Evolutionary conservation across 2,888 invertebrate genomes (phyloP), one percentile per base, ranked within the genome.

Genomic region (Aleiodes leptofemur): DNA sequence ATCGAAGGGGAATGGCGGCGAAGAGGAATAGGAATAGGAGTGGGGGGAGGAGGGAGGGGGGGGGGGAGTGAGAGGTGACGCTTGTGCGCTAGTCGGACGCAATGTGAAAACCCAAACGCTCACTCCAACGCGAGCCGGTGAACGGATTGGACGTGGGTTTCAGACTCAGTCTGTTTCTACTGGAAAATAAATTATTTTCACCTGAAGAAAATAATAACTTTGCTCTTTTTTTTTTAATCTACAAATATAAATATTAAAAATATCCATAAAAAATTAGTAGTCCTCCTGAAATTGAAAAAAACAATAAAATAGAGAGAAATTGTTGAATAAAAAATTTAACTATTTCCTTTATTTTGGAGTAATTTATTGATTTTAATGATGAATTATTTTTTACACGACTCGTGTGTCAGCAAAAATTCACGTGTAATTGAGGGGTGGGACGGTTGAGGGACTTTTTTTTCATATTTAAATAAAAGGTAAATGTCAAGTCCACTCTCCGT

Each of bases 121-220:
- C 87, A 88, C 82, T 88, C 84, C 81, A 83, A 86, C 84, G 84
- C 84, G 85, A 87, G 83, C 87, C 85, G 86, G 86, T 85, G 84
- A 87, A 84, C 87, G 85, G 83, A 84, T 81, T 79, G 79, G 80
- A 84, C 82, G 82, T 79, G 77, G 77, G 77, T 68, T 68, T 69
- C 72, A 56, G 31, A 16, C 73, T 74, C 64, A 1, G 23, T 14
- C 56, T 69, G 31, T 70, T 51, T 34, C 55, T 11, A 43, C 64
- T 64, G 11, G 43, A 43, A 61, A 38, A 61, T 43, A 61, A 61
- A 38, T 16, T 61, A 43, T 61, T 61, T 64, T 64, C 23, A 43
- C 43, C 43, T 43, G 43, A 43, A 14, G 48, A 43, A 48, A 64
- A 16, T 48, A 48, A 16, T 16, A 64, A 64, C 16, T 48, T 34